A percentile compares a stretch with the other conserved stretches of the same genome.
Evolutionary conservation across 2,113 vertebrate genomes (phyloP).

Genomic region (Neodontobutis hainanensis): DNA sequence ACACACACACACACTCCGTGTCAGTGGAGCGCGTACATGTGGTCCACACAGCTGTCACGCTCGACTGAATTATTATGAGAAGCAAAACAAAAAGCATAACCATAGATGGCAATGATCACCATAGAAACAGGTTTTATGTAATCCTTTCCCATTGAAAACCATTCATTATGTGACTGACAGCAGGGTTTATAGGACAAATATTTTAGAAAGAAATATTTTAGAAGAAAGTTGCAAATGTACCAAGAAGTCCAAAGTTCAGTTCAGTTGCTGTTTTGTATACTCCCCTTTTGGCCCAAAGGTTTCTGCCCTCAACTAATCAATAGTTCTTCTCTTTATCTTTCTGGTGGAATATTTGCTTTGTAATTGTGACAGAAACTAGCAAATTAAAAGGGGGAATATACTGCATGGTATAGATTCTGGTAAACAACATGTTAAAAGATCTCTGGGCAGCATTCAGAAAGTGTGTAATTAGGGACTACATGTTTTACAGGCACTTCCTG

Average conservation of each 20-base stretch:
- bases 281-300: slow-evolving; percentile 20
- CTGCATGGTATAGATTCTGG: slow-evolving; percentile 35
- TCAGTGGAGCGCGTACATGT: slow-evolving; percentile 2
- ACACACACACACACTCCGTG: not conserved
- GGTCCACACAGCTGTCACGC: not conserved
- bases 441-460: slow-evolving; percentile 37
- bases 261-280: slow-evolving; percentile 1
- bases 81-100: slow-evolving; percentile 36
- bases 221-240: not conserved
- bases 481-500: slow-evolving; percentile 47
- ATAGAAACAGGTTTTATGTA: slow-evolving; percentile 14
- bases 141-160: not conserved
- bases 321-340: not conserved
- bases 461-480: slow-evolving; percentile 6
- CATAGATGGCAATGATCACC: not conserved
- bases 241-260: not conserved
- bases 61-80: slow-evolving; percentile 13
- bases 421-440: slow-evolving; percentile 19
- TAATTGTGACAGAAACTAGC: slow-evolving; percentile 33
- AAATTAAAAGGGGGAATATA: slow-evolving; percentile 17
- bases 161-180: not conserved
- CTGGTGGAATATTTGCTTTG: not conserved
- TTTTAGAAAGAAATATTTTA: not conserved
- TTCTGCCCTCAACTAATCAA: slow-evolving; percentile 26
- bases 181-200: not conserved